Percentiles rank a stretch among this genome's conserved stretches.
Evolutionary conservation across 2,888 invertebrate genomes (phyloP).

Genomic region (Ophioninae sp.): DNA sequence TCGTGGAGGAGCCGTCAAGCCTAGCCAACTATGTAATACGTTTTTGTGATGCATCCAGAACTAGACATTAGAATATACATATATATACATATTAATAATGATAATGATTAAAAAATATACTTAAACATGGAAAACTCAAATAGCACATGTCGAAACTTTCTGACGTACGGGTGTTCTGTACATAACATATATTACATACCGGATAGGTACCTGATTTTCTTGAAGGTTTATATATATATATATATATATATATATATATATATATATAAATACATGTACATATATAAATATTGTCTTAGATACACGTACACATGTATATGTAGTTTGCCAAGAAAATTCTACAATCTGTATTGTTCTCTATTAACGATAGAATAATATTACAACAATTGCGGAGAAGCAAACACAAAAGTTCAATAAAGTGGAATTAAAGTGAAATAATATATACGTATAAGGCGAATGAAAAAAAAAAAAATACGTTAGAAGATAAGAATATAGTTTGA

Average conservation of each 20-base stretch:
- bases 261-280: conserved; percentile 19
- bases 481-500: not conserved
- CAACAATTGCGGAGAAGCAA: conserved; percentile 22
- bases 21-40: conserved; percentile 51
- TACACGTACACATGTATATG: conserved; percentile 24
- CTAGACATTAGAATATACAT: conserved; percentile 8
- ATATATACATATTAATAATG: not conserved
- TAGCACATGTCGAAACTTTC: conserved; percentile 53
- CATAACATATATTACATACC: conserved; percentile 55
- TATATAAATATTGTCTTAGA: not conserved
- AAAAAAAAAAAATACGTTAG: not conserved
- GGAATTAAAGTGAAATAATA: not conserved
- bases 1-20: conserved; percentile 21
- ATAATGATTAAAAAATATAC: conserved; percentile 9
- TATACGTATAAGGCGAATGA: not conserved
- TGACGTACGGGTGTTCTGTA: conserved; percentile 56
- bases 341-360: conserved; percentile 56
- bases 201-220: conserved; percentile 62
- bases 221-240: conserved; percentile 59
- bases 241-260: conserved; percentile 9
- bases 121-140: conserved; percentile 34
- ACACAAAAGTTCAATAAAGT: conserved; percentile 47
- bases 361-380: conserved; percentile 57
- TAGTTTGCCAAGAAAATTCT: conserved; percentile 27
- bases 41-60: conserved; percentile 10